A percentile compares a stretch with the other conserved stretches of the same genome.
phyloP scores from a whole-genome alignment of 2,113 vertebrate species.

The Microcebus murinus region DNA sequence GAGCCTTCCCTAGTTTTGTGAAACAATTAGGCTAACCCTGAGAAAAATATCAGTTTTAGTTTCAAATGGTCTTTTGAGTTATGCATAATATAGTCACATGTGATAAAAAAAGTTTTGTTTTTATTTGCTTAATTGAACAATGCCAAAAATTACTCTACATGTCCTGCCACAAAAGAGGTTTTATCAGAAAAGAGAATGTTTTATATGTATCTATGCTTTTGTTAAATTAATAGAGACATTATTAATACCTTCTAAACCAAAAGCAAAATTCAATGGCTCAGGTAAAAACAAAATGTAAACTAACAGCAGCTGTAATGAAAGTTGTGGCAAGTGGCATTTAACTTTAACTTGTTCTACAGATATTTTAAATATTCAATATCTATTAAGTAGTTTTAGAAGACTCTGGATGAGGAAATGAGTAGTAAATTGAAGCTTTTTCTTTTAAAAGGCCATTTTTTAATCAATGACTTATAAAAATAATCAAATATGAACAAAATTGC shows the following conservation, averaged over 20 bases:
- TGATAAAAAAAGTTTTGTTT: slow-evolving; percentile 57
- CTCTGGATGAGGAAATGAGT: neutral
- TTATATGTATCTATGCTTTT: neutral
- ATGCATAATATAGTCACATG: slow-evolving; percentile 12
- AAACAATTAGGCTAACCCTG: slow-evolving; percentile 59
- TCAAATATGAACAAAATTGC: neutral
- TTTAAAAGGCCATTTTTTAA: neutral
- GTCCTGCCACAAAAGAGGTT: slow-evolving; percentile 65
- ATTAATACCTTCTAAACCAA: slow-evolving; percentile 29
- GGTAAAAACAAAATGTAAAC: neutral
- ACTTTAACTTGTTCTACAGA: neutral
- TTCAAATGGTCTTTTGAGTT: slow-evolving; percentile 51
- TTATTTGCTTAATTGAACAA: slow-evolving; percentile 64
- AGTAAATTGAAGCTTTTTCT: neutral
- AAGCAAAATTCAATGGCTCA: slow-evolving; percentile 25
- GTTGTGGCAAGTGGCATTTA: neutral
- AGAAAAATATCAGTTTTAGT: slow-evolving; percentile 77
- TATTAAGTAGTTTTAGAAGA: slow-evolving; percentile 6
- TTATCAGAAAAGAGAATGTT: slow-evolving; percentile 18
- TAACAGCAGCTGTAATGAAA: neutral
- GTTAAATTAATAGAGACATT: slow-evolving; percentile 35
- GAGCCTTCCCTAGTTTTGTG: slow-evolving; percentile 67
- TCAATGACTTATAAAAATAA: slow-evolving; percentile 11
- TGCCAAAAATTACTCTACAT: neutral
- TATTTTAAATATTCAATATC: neutral